Conservation (phyloP, 2,797 vertebrate species). For the Tokudaia tokunoshimensis region DNA sequence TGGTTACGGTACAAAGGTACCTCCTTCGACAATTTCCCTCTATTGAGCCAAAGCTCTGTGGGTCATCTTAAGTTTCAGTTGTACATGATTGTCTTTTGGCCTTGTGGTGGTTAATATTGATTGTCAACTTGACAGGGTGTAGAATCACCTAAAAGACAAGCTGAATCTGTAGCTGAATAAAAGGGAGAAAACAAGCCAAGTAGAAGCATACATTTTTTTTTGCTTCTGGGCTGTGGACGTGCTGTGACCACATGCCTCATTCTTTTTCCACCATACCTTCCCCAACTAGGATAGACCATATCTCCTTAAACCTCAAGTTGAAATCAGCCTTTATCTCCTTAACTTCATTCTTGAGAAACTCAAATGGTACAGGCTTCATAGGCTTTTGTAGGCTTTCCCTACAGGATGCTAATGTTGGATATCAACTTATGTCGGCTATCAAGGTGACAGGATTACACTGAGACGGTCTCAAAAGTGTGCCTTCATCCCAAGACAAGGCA, state of each 20-base stretch:
- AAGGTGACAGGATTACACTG: background rate
- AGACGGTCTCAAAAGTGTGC: background rate
- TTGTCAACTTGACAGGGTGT: background rate
- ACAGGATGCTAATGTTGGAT: background rate
- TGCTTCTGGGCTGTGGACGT: background rate
- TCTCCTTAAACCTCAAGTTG: background rate
- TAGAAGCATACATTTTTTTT: too few species aligned
- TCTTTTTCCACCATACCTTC: background rate
- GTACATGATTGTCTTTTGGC: background rate
- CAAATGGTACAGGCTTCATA: background rate
- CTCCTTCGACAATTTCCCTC: background rate
- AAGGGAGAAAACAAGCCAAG: background rate
- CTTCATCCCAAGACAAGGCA: background rate
- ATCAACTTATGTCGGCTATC: background rate
- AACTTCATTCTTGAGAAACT: background rate
- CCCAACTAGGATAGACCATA: background rate
- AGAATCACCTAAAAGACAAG: background rate
- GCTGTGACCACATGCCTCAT: background rate
- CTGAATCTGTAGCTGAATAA: background rate
- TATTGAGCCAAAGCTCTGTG: background rate
- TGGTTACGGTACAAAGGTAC: background rate
- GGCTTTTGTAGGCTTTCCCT: rapidly evolving
- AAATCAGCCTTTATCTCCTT: background rate
- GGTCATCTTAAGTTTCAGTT: background rate
- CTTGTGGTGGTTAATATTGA: background rate